These are phyloP conservation scores for Phytoseiulus persimilis DNA, from an alignment of 2,888 invertebrate genomes.

Conservation along the genomic window DNA sequence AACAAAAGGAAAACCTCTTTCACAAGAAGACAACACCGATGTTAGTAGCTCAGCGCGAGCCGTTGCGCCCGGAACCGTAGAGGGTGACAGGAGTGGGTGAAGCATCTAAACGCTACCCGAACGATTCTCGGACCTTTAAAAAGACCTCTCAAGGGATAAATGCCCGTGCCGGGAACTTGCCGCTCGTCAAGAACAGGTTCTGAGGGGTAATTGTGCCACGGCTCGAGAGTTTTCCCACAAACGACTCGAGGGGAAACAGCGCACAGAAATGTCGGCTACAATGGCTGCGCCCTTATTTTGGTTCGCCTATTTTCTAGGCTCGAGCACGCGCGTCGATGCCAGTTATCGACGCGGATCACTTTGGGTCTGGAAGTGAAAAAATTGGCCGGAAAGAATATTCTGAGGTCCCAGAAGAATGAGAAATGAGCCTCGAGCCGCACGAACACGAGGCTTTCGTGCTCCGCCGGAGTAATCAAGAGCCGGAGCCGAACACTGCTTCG, in stretches of 20 bases:
- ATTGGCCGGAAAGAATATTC: background rate
- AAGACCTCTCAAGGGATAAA: too few relatives aligned
- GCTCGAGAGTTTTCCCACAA: background rate
- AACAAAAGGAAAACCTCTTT: background rate
- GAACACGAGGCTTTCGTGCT: background rate
- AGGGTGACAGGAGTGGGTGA: background rate
- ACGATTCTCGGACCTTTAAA: background rate
- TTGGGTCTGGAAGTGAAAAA: background rate
- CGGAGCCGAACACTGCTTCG: background rate
- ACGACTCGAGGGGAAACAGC: too few relatives aligned
- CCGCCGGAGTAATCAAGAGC: background rate
- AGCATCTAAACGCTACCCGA: background rate
- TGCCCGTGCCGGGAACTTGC: background rate
- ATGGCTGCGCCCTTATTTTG: background rate
- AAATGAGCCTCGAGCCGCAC: background rate
- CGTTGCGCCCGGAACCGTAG: background rate
- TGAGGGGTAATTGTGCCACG: background rate
- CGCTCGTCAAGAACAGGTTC: background rate
- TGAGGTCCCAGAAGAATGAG: background rate
- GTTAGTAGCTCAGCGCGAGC: background rate
- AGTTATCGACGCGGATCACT: background rate
- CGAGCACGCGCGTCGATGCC: background rate
- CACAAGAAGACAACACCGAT: background rate
- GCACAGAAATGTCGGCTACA: background rate
- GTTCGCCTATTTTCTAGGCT: background rate